Evolutionary conservation across 2,113 vertebrate genomes (phyloP).

Genomic region (Clarias gariepinus): DNA sequence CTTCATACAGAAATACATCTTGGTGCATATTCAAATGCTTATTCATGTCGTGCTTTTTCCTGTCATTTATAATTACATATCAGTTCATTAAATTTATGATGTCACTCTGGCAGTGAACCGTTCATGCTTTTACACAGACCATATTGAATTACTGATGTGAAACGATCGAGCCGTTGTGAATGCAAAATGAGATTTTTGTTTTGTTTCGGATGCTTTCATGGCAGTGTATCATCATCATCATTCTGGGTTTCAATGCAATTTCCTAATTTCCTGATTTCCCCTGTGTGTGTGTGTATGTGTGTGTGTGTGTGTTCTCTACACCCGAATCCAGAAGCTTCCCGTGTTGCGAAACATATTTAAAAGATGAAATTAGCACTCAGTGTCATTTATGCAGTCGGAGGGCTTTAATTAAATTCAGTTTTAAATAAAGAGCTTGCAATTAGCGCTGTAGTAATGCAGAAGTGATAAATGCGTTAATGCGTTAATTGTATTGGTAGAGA

Average conservation of each 20-base stretch:
- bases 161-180: not conserved
- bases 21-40: not conserved
- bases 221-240: not conserved
- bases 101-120: not conserved
- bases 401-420: constrained; percentile 19
- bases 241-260: not conserved
- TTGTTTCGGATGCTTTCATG: not conserved
- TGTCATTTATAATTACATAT: not conserved
- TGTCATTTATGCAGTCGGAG: not conserved
- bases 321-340: not conserved
- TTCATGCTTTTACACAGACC: not conserved
- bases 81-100: not conserved
- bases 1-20: not conserved
- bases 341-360: not conserved
- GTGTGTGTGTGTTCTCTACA: too few species aligned
- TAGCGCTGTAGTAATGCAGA: not conserved
- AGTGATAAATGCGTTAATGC: not conserved
- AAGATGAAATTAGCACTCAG: not conserved
- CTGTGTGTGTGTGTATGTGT: not conserved
- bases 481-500: not conserved
- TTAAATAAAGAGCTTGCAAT: constrained; percentile 5
- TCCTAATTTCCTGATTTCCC: constrained; percentile 24
- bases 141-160: not conserved
- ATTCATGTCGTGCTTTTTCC: not conserved
- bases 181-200: not conserved